Evolutionary conservation across 2,113 vertebrate species (phyloP), one percentile per base, ranked within the genome.

Genomic region (Indri indri): DNA sequence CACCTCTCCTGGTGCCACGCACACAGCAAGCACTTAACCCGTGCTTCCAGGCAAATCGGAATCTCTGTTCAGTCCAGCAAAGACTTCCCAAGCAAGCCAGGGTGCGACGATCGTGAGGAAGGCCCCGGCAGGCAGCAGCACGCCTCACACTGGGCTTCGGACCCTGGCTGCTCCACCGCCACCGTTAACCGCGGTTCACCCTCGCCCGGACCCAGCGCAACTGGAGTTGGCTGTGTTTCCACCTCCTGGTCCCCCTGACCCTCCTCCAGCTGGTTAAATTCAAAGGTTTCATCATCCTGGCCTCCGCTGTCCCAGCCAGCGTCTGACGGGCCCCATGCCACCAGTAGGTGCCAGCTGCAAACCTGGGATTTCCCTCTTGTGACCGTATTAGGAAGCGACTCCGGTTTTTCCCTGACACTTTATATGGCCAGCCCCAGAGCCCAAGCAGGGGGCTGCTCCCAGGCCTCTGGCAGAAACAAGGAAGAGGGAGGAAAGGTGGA

Each of bases 381-480:
- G 98, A 98, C 99, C 98, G 93, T 99, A 99, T 98, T 99, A 98
- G 99, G 99, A 97, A 98, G 98, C 3, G 47, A 94, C 91, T 96
- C 90, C 10, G 77, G 90, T 54, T 92, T 63, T 96, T 96, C 4
- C 96, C 6, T 34, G 96, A 95, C 0, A 0, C 98, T 98, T 98
- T 98, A 98, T 98, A 98, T 98, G 98, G 98, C 93, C 68, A 95
- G 96, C 74, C 1, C 2, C 50, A 71, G 50, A 65, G 30, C 0
- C 0, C 65, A 52, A 2, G 96, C 89, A 8, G 45, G 5, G 65
- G 32, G 50, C 66, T 70, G 88, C 57, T 93, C 89, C 74, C 96
- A 54, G 30, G 70, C 88, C 83, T 65, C 17, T 0, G 16, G 42
- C 42, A 83, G 83, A 20, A 22, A 68, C 0, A 4, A 66, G 52